phyloP scores from a whole-genome alignment of 2,113 vertebrate species.

The Anhinga anhinga region DNA sequence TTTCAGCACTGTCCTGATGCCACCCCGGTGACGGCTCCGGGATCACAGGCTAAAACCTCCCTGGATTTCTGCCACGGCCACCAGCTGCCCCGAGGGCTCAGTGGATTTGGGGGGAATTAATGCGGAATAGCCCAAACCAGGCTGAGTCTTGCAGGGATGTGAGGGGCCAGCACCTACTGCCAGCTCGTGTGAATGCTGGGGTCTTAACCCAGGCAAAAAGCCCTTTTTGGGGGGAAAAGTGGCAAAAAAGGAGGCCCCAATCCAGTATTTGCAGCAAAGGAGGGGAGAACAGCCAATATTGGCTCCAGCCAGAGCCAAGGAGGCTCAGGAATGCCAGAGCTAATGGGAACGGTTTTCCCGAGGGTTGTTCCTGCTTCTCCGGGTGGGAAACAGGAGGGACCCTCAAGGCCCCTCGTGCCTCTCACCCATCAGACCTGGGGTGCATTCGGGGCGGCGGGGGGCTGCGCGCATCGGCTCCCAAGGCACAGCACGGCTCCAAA shows the following conservation, averaged over 20 bases:
- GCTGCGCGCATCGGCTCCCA: slow-evolving; percentile 1
- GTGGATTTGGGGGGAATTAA: slow-evolving; percentile 36
- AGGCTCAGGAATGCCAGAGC: background rate
- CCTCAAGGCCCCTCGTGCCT: background rate
- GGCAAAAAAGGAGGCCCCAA: background rate
- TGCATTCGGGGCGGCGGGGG: background rate
- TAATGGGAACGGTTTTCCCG: background rate
- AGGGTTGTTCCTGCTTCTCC: background rate
- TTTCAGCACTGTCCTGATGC: slow-evolving; percentile 56
- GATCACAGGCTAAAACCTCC: slow-evolving; percentile 45
- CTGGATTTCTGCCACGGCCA: slow-evolving; percentile 31
- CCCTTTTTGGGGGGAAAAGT: background rate
- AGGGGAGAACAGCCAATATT: background rate
- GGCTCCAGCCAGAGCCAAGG: background rate
- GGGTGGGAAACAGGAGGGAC: background rate
- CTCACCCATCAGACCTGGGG: background rate
- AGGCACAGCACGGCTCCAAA: slow-evolving; percentile 27
- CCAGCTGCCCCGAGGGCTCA: slow-evolving; percentile 3
- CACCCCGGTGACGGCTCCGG: background rate
- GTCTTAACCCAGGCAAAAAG: background rate
- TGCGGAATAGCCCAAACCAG: background rate
- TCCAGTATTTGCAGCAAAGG: background rate
- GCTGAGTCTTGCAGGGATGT: background rate
- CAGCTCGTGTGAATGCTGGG: accelerated
- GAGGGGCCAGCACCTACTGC: background rate